Percentiles rank a stretch among this genome's conserved stretches.
Conservation (phyloP, 2,797 vertebrate genomes). For the Sebastes aleutianus region DNA sequence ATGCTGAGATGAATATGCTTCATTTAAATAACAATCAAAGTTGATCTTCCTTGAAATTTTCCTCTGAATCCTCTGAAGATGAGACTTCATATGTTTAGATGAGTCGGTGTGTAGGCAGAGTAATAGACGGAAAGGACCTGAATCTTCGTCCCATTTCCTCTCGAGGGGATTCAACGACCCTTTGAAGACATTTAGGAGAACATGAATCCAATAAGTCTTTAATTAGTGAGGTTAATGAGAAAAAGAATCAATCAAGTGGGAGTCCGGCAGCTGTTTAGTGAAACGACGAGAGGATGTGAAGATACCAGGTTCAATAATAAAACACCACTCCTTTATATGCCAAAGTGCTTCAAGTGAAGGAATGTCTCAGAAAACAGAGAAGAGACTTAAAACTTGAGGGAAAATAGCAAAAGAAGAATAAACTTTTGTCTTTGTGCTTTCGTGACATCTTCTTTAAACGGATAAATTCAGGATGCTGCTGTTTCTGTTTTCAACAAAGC, state of each 20-base stretch:
- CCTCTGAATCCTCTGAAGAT: neutral
- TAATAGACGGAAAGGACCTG: neutral
- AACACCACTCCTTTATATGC: neutral
- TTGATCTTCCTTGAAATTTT: neutral
- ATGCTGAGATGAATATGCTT: too few species aligned
- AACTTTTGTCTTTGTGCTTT: conserved; percentile 38
- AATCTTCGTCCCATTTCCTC: neutral
- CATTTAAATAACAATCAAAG: neutral
- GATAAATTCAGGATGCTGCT: conserved; percentile 33
- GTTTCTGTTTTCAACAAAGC: conserved; percentile 49
- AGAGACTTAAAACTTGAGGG: conserved; percentile 5
- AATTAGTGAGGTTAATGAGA: conserved; percentile 8
- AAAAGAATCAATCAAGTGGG: neutral
- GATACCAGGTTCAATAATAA: too few species aligned
- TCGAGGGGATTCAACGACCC: neutral
- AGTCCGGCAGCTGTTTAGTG: conserved; percentile 3
- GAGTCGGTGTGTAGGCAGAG: too few species aligned
- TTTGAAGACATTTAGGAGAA: neutral
- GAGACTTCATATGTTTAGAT: too few species aligned
- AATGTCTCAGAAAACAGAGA: neutral
- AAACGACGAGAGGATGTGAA: neutral
- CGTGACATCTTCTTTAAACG: conserved; percentile 22
- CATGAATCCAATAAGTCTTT: neutral
- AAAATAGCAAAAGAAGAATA: neutral
- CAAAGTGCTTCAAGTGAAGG: neutral